phyloP scores from a whole-genome alignment of 2,797 vertebrate genomes.

The Falco novaeseelandiae region DNA sequence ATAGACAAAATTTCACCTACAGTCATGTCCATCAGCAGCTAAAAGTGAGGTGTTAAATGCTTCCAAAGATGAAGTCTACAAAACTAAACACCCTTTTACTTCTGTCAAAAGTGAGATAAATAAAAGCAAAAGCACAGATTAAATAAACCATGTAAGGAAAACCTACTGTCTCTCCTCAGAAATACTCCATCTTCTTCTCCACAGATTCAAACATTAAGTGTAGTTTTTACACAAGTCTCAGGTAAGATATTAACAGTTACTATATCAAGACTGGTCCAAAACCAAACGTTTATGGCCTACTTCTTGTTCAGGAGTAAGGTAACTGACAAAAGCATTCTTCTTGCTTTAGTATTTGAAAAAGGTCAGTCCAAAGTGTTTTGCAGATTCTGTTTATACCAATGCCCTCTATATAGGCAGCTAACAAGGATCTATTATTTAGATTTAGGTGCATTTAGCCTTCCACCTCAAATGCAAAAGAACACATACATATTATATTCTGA shows the following conservation, averaged over 20 bases:
- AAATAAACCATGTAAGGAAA: neutral
- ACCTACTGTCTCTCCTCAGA: neutral
- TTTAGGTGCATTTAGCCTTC: neutral
- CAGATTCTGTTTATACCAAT: neutral
- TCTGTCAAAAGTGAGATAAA: neutral
- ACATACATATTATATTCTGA: neutral
- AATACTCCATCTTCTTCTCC: neutral
- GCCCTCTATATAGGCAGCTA: neutral
- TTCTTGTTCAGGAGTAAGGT: neutral
- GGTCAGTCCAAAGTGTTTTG: neutral
- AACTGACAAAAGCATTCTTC: neutral
- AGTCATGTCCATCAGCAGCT: neutral
- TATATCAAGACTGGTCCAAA: neutral
- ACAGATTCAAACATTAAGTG: neutral
- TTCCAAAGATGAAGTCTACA: neutral
- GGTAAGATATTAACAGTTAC: neutral
- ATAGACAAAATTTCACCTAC: neutral
- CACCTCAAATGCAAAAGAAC: neutral
- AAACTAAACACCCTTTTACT: neutral
- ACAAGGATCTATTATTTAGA: neutral
- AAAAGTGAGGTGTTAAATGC: neutral
- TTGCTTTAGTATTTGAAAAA: neutral
- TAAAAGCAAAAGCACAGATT: neutral
- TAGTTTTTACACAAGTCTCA: neutral
- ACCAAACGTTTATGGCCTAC: neutral